Evolutionary conservation across 2,888 invertebrate genomes (phyloP).

Genomic region (Oithona nana): DNA sequence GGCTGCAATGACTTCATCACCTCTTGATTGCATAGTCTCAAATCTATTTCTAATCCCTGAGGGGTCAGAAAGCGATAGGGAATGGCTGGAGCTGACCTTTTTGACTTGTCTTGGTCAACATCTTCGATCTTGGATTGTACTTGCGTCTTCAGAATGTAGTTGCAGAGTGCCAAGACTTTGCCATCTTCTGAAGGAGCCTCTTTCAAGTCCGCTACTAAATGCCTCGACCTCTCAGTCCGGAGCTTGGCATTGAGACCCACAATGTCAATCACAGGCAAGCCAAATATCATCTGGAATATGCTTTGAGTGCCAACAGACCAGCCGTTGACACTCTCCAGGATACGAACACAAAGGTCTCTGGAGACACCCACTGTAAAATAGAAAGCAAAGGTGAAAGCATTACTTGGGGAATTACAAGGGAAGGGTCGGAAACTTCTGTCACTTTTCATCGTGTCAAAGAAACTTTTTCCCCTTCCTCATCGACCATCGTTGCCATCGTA

Average conservation of each 20-base stretch:
- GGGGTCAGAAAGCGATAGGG: background rate
- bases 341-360: background rate
- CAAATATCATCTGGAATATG: background rate
- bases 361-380: background rate
- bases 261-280: background rate
- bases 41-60: background rate
- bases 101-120: background rate
- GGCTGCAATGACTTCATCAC: background rate
- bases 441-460: no score
- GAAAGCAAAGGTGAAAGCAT: background rate
- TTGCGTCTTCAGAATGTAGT: background rate
- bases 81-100: background rate
- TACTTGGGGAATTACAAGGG: no score
- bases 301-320: background rate
- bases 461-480: no score
- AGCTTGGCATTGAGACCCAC: background rate
- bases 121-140: background rate
- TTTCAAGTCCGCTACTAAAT: background rate
- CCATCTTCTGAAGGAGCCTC: background rate
- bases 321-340: background rate
- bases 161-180: background rate
- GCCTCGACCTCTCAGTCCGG: background rate
- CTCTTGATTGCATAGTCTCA: background rate
- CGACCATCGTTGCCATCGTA: no score
- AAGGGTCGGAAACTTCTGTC: no score